phyloP scores from a whole-genome alignment of 2,888 invertebrate genomes.

The Crepidodera aurea region DNA sequence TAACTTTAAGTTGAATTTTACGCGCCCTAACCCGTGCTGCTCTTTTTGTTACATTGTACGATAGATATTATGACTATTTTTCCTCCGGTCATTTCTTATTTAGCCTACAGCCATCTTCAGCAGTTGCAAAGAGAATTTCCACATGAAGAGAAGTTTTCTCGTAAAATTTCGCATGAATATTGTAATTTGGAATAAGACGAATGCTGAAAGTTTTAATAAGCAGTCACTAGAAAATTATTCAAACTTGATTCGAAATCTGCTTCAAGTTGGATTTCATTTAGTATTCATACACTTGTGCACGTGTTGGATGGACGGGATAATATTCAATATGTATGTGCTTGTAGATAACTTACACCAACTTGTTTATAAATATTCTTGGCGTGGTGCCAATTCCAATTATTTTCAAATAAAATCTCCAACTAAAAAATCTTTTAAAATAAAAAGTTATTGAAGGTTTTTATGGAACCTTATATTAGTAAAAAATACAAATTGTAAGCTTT shows the following conservation, averaged over 20 bases:
- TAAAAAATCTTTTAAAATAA: too few relatives aligned
- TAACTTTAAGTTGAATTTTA: too few relatives aligned
- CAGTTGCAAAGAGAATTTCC: neutral
- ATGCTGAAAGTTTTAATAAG: constrained; percentile 37
- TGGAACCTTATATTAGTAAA: too few relatives aligned
- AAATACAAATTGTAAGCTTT: too few relatives aligned
- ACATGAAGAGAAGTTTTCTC: constrained; percentile 27
- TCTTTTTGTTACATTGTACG: neutral
- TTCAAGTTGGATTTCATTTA: constrained; percentile 23
- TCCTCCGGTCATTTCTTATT: neutral
- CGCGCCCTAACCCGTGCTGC: neutral
- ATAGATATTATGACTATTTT: neutral
- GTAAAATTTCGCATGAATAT: constrained; percentile 32
- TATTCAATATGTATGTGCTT: constrained; percentile 3
- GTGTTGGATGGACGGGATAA: neutral
- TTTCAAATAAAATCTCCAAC: neutral
- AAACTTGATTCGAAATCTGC: constrained; percentile 25
- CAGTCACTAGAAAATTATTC: constrained; percentile 35
- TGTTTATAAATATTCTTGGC: neutral
- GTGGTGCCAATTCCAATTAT: too few relatives aligned
- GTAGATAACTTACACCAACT: neutral
- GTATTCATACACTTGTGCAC: constrained; percentile 26
- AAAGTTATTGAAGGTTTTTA: too few relatives aligned
- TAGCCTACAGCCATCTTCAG: neutral
- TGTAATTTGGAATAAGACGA: constrained; percentile 29